Evolutionary conservation across 2,888 invertebrate species (phyloP), one percentile per base, ranked within the genome.

Genomic region (Eupithecia inturbata): DNA sequence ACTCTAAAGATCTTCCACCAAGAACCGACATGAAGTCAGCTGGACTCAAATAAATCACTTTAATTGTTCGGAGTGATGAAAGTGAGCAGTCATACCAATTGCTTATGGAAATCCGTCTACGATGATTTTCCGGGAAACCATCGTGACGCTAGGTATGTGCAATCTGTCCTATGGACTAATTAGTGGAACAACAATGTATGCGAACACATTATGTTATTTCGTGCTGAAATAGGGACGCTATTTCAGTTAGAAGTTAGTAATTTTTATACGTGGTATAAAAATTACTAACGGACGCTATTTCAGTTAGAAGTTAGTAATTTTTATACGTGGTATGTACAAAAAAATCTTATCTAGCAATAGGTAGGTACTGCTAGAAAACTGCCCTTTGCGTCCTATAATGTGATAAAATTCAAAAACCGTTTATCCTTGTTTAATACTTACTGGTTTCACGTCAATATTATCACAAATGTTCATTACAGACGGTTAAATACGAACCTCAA

Each of bases 111-210:
- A 22, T 62, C 62, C 62, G 62, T 62, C 62, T 53, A 53, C 22
- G 49, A 26, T 60, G 26, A 60, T 28, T 62, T 62, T n/a, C 62
- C 62, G 62, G 62, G 66, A 66, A 62, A 62, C 62, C 57, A 57
- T 14, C 26, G 31, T 33, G 62, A 62, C 62, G 28, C 45, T 45
- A 9, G 19, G n/a, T 9, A 31, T 62, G 62, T 62, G 62, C 31
- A 62, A 62, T 62, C 16, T 62, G 19, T 62, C 62, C 12, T 26
- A 57, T 14, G 6, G 57, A 57, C 3, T 57, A 57, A 57, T 57
- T 57, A 26, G 14, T 26, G 26, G 57, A 12, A 12, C 3, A 12
- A 26, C 53, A 26, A 26, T 26, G 22, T 22, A 53, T 45, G 22
- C 22, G 10, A 22, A 53, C n/a, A 49, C 3, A 9, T 49, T 49